A percentile compares a stretch with the other conserved stretches of the same genome.
These are phyloP conservation scores for Xyrauchen texanus DNA, from an alignment of 2,113 vertebrate genomes.

Conservation along the genomic window DNA sequence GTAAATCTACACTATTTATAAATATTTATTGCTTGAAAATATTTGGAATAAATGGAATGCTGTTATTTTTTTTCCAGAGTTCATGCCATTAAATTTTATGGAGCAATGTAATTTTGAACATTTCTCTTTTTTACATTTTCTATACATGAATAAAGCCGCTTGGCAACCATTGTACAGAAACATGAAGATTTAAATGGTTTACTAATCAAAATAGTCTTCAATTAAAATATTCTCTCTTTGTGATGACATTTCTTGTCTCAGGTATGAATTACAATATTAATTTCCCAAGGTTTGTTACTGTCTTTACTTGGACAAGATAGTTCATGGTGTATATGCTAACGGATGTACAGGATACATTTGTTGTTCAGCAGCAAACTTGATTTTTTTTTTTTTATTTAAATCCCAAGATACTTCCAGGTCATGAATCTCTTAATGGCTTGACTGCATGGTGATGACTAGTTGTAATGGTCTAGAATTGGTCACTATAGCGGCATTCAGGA, in stretches of 20 bases:
- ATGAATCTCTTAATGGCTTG: background rate
- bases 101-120: constrained; percentile 95
- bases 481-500: constrained; percentile 81
- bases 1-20: constrained; percentile 99
- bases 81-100: constrained; percentile 99
- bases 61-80: constrained; percentile 97
- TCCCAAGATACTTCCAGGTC: too few relatives aligned
- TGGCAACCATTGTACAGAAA: constrained; percentile 95
- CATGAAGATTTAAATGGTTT: constrained; percentile 91
- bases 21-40: constrained; percentile 99
- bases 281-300: background rate
- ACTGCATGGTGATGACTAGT: background rate
- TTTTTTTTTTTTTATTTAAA: too few relatives aligned
- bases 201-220: constrained; percentile 70
- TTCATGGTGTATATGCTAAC: background rate
- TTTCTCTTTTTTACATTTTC: constrained; percentile 93
- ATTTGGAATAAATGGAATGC: constrained; percentile 98
- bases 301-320: background rate
- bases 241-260: background rate
- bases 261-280: background rate
- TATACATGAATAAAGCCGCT: constrained; percentile 96
- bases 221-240: constrained; percentile 30
- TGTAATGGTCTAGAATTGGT: constrained; percentile 44
- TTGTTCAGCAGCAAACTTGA: background rate
- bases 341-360: background rate